Conservation (phyloP, 2,113 vertebrate species). For the Coptodon rendalli region DNA sequence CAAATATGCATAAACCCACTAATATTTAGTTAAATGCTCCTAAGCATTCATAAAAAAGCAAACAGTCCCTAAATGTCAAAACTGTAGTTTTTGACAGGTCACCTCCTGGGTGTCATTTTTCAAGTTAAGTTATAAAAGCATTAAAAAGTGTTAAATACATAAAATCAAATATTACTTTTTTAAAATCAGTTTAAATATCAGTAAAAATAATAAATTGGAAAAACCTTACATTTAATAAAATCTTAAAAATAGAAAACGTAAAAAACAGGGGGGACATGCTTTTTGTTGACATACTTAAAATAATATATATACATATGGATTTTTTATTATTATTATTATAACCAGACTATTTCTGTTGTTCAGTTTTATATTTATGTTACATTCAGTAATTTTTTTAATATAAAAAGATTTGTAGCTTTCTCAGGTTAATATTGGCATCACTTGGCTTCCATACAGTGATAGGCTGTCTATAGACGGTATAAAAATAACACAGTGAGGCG, state of each 20-base stretch:
- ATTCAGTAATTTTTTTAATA: neutral
- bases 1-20: neutral
- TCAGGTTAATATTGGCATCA: neutral
- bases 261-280: neutral
- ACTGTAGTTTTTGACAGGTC: neutral
- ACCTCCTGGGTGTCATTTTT: neutral
- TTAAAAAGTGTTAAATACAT: neutral
- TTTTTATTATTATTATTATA: neutral
- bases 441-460: neutral
- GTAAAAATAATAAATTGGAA: neutral
- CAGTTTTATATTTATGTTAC: neutral
- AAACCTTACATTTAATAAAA: neutral
- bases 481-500: neutral
- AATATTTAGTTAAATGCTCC: neutral
- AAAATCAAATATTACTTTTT: neutral
- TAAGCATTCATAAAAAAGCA: neutral
- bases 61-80: neutral
- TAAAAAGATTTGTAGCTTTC: neutral
- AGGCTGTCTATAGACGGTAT: neutral
- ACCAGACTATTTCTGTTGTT: neutral
- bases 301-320: rapidly evolving
- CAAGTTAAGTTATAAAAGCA: neutral
- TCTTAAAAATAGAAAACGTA: neutral
- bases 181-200: neutral
- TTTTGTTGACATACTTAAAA: neutral